Percentiles rank a stretch among this genome's conserved stretches.
phyloP scores from a whole-genome alignment of 2,888 invertebrate genomes.

The Sympetrum striolatum region DNA sequence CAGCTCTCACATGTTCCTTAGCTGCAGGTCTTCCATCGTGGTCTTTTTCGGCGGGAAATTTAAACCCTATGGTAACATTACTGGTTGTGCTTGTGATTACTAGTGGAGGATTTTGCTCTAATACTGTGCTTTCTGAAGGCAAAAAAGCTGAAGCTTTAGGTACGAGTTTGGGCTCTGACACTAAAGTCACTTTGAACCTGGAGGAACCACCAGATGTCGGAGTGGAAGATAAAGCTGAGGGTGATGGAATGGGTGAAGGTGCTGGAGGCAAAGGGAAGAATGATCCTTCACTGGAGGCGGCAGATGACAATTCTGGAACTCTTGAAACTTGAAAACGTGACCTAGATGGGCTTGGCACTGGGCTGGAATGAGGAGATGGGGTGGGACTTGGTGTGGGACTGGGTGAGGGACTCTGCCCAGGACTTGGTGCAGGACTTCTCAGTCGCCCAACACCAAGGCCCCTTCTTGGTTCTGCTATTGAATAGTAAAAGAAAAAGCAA shows the following conservation, averaged over 20 bases:
- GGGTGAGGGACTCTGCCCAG: conserved; percentile 70
- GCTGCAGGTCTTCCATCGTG: not conserved
- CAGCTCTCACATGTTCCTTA: not conserved
- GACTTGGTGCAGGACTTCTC: conserved; percentile 71
- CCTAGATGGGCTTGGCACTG: conserved; percentile 66
- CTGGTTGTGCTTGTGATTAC: conserved; percentile 50
- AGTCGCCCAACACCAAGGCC: conserved; percentile 62
- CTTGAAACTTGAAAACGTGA: conserved; percentile 56
- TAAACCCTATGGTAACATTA: conserved; percentile 59
- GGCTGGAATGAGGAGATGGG: conserved; percentile 58
- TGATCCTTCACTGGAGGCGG: conserved; percentile 54
- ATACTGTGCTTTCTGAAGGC: not conserved
- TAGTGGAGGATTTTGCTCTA: conserved; percentile 46
- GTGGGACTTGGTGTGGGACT: conserved; percentile 55
- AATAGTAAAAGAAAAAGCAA: conserved; percentile 48
- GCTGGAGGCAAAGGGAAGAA: conserved; percentile 56
- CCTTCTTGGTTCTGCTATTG: conserved; percentile 57
- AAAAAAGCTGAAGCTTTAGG: not conserved
- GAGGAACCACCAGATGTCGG: conserved; percentile 59
- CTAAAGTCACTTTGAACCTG: conserved; percentile 54
- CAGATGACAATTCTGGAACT: conserved; percentile 55
- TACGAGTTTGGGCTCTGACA: not conserved
- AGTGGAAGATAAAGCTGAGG: conserved; percentile 62
- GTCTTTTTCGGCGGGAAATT: conserved; percentile 56
- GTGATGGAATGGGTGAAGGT: conserved; percentile 57